Evolutionary conservation across 2,888 invertebrate genomes (phyloP).

Genomic region (Corbicula japonica): DNA sequence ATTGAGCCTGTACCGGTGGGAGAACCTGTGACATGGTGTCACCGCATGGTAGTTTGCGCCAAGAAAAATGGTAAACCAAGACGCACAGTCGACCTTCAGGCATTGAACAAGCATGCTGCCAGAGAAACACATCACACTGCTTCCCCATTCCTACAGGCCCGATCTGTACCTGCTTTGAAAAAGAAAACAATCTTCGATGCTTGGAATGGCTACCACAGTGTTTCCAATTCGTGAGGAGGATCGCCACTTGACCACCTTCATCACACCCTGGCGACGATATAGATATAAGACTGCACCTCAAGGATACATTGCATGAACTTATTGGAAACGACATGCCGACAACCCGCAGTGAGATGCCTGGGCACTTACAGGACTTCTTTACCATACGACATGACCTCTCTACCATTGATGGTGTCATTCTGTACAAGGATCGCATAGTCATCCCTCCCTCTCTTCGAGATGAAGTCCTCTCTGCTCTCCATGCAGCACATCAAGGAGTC

Average conservation of each 20-base stretch:
- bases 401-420: conserved; percentile 61
- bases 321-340: conserved; percentile 48
- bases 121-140: conserved; percentile 70
- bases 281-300: conserved; percentile 62
- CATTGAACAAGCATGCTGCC: conserved; percentile 64
- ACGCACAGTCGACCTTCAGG: conserved; percentile 72
- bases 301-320: conserved; percentile 51
- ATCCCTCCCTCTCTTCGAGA: conserved; percentile 66
- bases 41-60: conserved; percentile 61
- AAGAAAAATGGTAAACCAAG: conserved; percentile 65
- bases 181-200: conserved; percentile 68
- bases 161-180: conserved; percentile 61
- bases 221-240: conserved; percentile 61
- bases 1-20: conserved; percentile 60
- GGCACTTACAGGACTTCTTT: conserved; percentile 32
- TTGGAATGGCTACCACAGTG: conserved; percentile 63
- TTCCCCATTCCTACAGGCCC: conserved; percentile 61
- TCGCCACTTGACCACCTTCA: conserved; percentile 65
- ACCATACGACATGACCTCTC: conserved; percentile 38
- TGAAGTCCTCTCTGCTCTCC: conserved; percentile 55
- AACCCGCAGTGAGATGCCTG: conserved; percentile 31
- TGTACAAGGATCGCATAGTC: conserved; percentile 68
- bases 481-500: conserved; percentile 76
- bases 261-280: conserved; percentile 72
- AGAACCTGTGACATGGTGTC: conserved; percentile 60